Conservation (phyloP, 2,888 invertebrate genomes). For the Scaptomyza caliginosa region DNA sequence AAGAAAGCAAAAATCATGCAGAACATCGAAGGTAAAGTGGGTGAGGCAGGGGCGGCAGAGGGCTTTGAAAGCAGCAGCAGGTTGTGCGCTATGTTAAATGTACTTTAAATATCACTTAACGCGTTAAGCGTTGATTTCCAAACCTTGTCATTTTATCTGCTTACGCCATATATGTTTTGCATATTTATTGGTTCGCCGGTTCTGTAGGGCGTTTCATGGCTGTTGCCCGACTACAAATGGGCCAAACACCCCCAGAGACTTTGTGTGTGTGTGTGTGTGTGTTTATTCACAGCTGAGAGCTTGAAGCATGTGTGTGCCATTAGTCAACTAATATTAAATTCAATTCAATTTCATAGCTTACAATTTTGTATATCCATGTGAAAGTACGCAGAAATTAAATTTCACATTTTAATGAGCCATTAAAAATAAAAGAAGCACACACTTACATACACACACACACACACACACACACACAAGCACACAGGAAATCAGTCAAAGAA, state of each 20-base stretch:
- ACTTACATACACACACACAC: no score
- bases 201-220: background rate
- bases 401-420: conserved; percentile 78
- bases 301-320: conserved; percentile 44
- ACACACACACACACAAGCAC: conserved; percentile 23
- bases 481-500: background rate
- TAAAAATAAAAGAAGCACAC: conserved; percentile 46
- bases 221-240: background rate
- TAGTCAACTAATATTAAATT: conserved; percentile 77
- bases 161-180: conserved; percentile 63
- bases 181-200: conserved; percentile 56
- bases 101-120: conserved; percentile 79
- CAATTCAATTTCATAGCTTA: conserved; percentile 62
- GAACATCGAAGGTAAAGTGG: background rate
- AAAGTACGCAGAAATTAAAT: conserved; percentile 60
- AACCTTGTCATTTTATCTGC: conserved; percentile 65
- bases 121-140: conserved; percentile 73
- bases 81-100: conserved; percentile 65
- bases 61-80: conserved; percentile 5
- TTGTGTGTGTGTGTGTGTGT: background rate
- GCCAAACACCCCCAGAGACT: background rate
- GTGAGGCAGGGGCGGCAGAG: background rate
- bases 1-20: conserved; percentile 19
- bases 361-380: conserved; percentile 28
- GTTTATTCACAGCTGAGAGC: conserved; percentile 4